phyloP scores from a whole-genome alignment of 1,140 invertebrate species.

The Uloborus diversus region DNA sequence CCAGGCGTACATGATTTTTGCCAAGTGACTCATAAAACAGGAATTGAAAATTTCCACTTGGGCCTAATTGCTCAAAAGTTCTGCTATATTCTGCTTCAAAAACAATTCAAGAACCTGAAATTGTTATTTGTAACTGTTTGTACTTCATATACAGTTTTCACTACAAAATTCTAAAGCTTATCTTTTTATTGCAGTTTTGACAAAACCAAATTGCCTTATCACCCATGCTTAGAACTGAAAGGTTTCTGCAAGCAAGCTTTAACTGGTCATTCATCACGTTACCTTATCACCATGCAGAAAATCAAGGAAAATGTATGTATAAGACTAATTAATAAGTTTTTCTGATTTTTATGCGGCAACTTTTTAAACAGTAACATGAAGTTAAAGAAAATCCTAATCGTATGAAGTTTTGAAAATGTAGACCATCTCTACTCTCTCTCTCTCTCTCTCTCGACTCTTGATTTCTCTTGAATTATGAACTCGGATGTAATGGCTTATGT shows the following conservation, averaged over 20 bases:
- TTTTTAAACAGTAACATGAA: background rate
- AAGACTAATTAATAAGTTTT: background rate
- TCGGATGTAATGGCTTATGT: too few relatives aligned
- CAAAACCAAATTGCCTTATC: constrained; percentile 77
- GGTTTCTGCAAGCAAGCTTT: constrained; percentile 88
- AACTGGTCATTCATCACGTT: constrained; percentile 78
- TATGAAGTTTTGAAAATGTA: background rate
- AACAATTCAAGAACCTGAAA: too few relatives aligned
- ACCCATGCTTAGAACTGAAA: constrained; percentile 80
- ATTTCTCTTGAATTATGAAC: background rate
- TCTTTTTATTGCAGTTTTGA: too few relatives aligned
- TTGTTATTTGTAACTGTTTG: too few relatives aligned
- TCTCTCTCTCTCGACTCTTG: too few relatives aligned
- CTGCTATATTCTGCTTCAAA: too few relatives aligned
- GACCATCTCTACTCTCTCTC: background rate
- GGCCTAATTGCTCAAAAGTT: too few relatives aligned
- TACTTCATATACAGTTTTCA: too few relatives aligned
- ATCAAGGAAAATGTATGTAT: constrained; percentile 62
- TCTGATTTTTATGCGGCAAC: background rate
- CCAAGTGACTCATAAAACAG: too few relatives aligned
- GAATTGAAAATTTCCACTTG: too few relatives aligned
- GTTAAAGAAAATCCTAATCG: background rate
- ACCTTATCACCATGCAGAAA: constrained; percentile 89
- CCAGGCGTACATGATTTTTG: too few relatives aligned
- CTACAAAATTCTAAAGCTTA: too few relatives aligned